Conservation (phyloP, 2,888 invertebrate species). For the Plebejus argus region DNA sequence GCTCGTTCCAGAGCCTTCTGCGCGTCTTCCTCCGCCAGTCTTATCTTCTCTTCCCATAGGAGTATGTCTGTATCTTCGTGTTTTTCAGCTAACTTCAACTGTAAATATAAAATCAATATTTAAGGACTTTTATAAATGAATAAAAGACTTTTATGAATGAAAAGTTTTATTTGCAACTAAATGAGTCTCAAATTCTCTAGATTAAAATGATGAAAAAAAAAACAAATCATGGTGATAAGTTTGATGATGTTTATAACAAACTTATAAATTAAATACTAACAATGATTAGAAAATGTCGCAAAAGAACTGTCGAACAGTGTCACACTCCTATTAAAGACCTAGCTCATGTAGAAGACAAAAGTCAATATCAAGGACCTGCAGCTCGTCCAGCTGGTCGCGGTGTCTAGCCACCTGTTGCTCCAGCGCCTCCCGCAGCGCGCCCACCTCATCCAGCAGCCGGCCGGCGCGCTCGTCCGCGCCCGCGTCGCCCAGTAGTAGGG, state of each 20-base stretch:
- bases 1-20: constrained; percentile 82
- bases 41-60: constrained; percentile 85
- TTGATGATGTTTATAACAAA: no score
- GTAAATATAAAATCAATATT: constrained; percentile 35
- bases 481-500: constrained; percentile 82
- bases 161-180: no score
- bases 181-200: no score
- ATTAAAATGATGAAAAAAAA: no score
- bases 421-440: constrained; percentile 80
- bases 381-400: constrained; percentile 77
- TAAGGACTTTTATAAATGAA: no score
- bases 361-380: constrained; percentile 71
- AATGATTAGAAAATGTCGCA: no score
- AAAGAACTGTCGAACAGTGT: no score
- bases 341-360: no score
- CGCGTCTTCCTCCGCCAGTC: constrained; percentile 85
- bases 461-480: constrained; percentile 78
- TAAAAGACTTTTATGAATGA: no score
- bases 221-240: no score
- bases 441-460: constrained; percentile 82
- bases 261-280: no score
- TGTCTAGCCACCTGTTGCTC: constrained; percentile 82
- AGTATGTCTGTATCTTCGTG: constrained; percentile 85
- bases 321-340: no score
- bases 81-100: constrained; percentile 83